Conservation (phyloP, 1,140 invertebrate species). For the Argopecten irradians region DNA sequence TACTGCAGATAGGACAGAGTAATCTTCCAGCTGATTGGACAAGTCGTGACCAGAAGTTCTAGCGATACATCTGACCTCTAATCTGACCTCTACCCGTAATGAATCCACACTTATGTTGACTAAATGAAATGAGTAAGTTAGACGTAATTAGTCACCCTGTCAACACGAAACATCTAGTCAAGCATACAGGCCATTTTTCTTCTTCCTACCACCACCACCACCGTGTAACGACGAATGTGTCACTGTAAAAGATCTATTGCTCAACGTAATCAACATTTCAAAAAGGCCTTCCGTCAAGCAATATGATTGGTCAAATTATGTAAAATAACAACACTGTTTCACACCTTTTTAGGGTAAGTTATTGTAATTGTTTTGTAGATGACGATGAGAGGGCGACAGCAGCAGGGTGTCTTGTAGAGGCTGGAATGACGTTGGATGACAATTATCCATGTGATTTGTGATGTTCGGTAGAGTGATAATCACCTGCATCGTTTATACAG, state of each 20-base stretch:
- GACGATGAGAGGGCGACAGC: not conserved
- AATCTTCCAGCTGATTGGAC: not conserved
- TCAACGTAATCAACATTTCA: not conserved
- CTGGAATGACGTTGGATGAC: not conserved
- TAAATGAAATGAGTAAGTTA: not conserved
- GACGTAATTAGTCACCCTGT: not conserved
- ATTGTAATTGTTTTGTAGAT: not conserved
- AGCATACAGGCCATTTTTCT: not conserved
- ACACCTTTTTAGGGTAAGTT: not conserved
- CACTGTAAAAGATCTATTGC: not conserved
- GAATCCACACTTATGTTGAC: not conserved
- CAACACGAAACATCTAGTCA: not conserved
- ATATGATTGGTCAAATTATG: not conserved
- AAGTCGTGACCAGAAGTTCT: not conserved
- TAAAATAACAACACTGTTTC: not conserved
- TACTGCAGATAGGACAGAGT: not conserved
- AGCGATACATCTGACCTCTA: constrained; percentile 1
- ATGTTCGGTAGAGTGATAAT: not conserved
- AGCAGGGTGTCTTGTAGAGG: not conserved
- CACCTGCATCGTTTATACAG: not conserved
- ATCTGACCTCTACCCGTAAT: not conserved
- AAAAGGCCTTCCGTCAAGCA: not conserved
- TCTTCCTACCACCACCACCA: not conserved
- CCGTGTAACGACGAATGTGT: not conserved
- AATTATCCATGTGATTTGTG: not conserved